A percentile compares a stretch with the other conserved stretches of the same genome.
phyloP scores from a whole-genome alignment of 2,888 invertebrate genomes.

The Aquatica leii region DNA sequence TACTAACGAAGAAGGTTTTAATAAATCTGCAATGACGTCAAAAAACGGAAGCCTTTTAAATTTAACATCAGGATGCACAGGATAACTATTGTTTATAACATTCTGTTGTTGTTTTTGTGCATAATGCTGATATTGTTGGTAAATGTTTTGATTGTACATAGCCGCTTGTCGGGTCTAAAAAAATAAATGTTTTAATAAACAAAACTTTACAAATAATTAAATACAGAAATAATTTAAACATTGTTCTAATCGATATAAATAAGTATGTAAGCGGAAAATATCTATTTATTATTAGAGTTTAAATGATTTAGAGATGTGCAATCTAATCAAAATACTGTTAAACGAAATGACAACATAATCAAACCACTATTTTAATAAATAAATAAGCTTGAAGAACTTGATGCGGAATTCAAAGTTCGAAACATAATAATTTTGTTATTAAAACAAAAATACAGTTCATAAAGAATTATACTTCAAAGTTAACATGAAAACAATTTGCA shows the following conservation, averaged over 20 bases:
- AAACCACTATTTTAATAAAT: no score
- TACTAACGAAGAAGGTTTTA: constrained; percentile 89
- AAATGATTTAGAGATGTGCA: no score
- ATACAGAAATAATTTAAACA: not conserved
- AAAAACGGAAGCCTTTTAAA: constrained; percentile 93
- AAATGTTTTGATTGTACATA: constrained; percentile 66
- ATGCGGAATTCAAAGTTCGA: no score
- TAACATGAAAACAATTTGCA: not conserved
- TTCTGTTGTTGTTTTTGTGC: constrained; percentile 42
- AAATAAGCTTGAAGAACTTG: no score
- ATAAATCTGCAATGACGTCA: constrained; percentile 84
- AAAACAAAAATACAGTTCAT: no score
- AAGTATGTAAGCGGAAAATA: no score
- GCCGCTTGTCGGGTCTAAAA: constrained; percentile 65
- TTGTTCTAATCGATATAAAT: not conserved
- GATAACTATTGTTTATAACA: constrained; percentile 65
- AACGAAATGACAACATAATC: no score
- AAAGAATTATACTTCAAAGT: no score
- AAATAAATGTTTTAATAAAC: constrained; percentile 19
- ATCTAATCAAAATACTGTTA: no score
- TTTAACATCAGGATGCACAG: constrained; percentile 93
- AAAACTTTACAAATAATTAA: not conserved
- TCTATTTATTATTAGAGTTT: no score
- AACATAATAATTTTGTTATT: no score
- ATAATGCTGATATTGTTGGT: constrained; percentile 49